These are phyloP conservation scores for Melolontha melolontha DNA, from an alignment of 2,888 invertebrate species.

Conservation along the genomic window DNA sequence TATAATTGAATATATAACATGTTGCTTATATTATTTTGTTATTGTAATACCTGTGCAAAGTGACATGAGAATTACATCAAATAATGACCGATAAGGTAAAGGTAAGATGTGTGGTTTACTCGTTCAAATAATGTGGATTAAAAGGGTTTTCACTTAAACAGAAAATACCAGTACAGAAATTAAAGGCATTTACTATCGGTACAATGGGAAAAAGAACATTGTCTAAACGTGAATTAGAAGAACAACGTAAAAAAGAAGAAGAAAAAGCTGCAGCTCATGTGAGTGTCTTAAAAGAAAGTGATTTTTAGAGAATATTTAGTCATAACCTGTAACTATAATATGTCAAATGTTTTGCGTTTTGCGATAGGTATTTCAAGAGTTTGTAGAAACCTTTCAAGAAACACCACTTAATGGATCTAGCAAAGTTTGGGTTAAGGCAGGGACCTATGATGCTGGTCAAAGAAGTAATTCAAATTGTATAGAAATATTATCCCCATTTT, in stretches of 20 bases:
- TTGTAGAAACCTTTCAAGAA: constrained; percentile 97
- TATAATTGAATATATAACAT: constrained; percentile 12
- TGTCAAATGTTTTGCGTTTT: constrained; percentile 44
- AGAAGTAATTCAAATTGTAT: too few relatives aligned
- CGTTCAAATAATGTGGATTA: constrained; percentile 19
- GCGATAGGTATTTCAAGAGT: constrained; percentile 90
- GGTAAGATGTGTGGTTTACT: constrained; percentile 8
- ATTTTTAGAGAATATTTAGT: constrained; percentile 11
- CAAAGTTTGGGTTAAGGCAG: constrained; percentile 98
- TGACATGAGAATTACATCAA: background rate
- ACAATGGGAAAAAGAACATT: constrained; percentile 79
- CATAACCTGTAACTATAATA: constrained; percentile 24
- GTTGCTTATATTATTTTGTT: constrained; percentile 15
- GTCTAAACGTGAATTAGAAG: constrained; percentile 88
- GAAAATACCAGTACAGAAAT: constrained; percentile 74
- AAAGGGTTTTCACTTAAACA: constrained; percentile 38
- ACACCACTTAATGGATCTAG: constrained; percentile 78
- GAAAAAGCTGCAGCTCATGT: constrained; percentile 93
- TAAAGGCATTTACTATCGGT: constrained; percentile 81
- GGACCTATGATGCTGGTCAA: constrained; percentile 95
- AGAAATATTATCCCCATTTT: too few relatives aligned
- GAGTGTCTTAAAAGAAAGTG: constrained; percentile 54
- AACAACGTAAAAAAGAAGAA: constrained; percentile 87
- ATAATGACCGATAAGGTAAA: constrained; percentile 33
- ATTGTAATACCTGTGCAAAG: background rate